phyloP scores from a whole-genome alignment of 2,113 vertebrate species.

The Atherinomorus stipes region DNA sequence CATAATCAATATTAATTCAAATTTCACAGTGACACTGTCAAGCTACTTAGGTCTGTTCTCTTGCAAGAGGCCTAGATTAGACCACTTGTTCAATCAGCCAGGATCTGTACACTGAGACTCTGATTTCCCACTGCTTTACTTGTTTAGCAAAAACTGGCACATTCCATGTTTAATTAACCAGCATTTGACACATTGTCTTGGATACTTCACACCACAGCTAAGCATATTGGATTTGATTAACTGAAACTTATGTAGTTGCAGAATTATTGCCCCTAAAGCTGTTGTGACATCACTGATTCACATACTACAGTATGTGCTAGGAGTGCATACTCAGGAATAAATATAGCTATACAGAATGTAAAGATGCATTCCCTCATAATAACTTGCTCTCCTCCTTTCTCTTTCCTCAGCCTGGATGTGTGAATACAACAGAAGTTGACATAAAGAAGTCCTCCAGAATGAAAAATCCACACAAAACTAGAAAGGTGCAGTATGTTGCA shows the following conservation, averaged over 20 bases:
- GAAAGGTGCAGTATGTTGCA: slow-evolving; percentile 92
- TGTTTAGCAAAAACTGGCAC: slow-evolving; percentile 60
- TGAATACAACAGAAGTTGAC: slow-evolving; percentile 98
- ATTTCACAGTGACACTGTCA: slow-evolving; percentile 72
- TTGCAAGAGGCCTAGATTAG: slow-evolving; percentile 63
- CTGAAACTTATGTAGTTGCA: not conserved
- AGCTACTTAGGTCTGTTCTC: slow-evolving; percentile 61
- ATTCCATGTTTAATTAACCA: slow-evolving; percentile 65
- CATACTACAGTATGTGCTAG: not conserved
- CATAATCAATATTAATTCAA: slow-evolving; percentile 80
- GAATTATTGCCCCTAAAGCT: not conserved
- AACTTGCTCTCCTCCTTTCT: slow-evolving; percentile 25
- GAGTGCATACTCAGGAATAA: not conserved
- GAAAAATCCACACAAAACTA: slow-evolving; percentile 97
- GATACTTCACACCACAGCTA: slow-evolving; percentile 11
- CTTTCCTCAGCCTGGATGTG: slow-evolving; percentile 91
- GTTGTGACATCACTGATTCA: not conserved
- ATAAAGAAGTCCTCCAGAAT: slow-evolving; percentile 99
- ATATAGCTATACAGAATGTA: fast-evolving
- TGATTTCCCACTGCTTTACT: slow-evolving; percentile 55
- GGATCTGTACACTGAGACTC: slow-evolving; percentile 49
- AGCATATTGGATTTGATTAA: slow-evolving; percentile 30
- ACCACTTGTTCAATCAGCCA: slow-evolving; percentile 70
- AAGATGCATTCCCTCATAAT: not conserved
- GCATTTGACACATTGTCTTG: slow-evolving; percentile 47